phyloP scores from a whole-genome alignment of 2,888 invertebrate genomes.

The Ecliptopera silaceata region DNA sequence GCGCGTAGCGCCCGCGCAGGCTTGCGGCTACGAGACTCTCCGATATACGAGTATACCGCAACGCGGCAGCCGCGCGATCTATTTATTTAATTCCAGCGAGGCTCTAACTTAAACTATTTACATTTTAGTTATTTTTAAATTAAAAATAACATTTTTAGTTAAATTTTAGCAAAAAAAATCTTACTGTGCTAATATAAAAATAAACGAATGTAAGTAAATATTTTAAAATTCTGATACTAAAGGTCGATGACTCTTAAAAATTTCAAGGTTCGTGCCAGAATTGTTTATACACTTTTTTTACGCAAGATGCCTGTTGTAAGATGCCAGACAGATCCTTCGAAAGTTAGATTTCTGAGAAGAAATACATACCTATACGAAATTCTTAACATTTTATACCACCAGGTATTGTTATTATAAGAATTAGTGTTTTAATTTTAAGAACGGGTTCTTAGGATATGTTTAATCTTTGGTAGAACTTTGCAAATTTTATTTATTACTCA shows the following conservation, averaged over 20 bases:
- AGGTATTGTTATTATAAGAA: background rate
- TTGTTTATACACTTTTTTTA: background rate
- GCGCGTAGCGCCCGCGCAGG: constrained; percentile 44
- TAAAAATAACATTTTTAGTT: too few relatives aligned
- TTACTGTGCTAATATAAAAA: too few relatives aligned
- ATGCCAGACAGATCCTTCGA: constrained; percentile 3
- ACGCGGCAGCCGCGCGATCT: constrained; percentile 16
- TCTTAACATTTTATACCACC: background rate
- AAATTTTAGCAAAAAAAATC: too few relatives aligned
- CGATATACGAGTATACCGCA: constrained; percentile 25
- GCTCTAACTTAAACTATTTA: constrained; percentile 1
- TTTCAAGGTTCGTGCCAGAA: constrained; percentile 4
- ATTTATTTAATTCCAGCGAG: constrained; percentile 13
- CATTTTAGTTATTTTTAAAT: background rate
- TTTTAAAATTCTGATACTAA: background rate
- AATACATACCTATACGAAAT: background rate
- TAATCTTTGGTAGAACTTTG: too few relatives aligned
- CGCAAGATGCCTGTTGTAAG: background rate
- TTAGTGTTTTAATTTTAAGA: background rate
- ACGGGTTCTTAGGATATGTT: background rate
- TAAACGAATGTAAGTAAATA: background rate
- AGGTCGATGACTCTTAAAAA: background rate
- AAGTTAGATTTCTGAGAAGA: constrained; percentile 12
- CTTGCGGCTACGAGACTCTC: constrained; percentile 30
- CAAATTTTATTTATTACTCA: too few relatives aligned